Conservation (phyloP, 1,140 invertebrate genomes). For the Drosophila sproati region DNA sequence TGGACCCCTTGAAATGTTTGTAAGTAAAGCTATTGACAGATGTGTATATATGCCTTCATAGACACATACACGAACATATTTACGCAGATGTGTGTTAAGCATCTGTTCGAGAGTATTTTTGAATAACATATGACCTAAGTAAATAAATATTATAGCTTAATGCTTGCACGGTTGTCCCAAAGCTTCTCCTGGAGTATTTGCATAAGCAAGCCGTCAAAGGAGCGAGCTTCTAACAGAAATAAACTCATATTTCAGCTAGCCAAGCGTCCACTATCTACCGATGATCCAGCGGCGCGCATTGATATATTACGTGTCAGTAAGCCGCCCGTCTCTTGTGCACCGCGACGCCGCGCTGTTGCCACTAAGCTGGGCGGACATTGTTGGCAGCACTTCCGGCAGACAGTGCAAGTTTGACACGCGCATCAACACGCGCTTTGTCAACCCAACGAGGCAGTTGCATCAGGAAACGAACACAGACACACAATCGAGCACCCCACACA, state of each 20-base stretch:
- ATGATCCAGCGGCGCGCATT: conserved; percentile 55
- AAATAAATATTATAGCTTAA: conserved; percentile 70
- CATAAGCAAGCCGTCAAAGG: conserved; percentile 29
- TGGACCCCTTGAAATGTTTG: not conserved
- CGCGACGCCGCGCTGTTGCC: not conserved
- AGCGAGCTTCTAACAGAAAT: conserved; percentile 3
- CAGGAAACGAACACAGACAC: conserved; percentile 61
- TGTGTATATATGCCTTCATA: too few relatives aligned
- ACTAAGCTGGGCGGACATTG: conserved; percentile 21
- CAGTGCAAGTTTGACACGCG: conserved; percentile 82
- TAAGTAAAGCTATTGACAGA: conserved; percentile 2
- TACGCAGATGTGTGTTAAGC: conserved; percentile 11
- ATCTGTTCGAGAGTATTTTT: conserved; percentile 7
- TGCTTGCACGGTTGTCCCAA: conserved; percentile 59
- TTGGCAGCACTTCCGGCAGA: conserved; percentile 69
- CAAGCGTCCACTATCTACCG: conserved; percentile 11
- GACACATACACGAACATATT: not conserved
- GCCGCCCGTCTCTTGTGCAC: conserved; percentile 37
- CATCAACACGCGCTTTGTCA: conserved; percentile 83
- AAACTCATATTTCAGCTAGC: conserved; percentile 67
- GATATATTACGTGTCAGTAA: conserved; percentile 78
- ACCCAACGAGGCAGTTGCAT: conserved; percentile 53
- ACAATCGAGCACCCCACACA: conserved; percentile 19
- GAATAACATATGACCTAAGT: conserved; percentile 47
- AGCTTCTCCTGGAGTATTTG: conserved; percentile 39